These are phyloP conservation scores for Drosophila athabasca DNA, from an alignment of 1,140 invertebrate genomes.

Conservation along the genomic window DNA sequence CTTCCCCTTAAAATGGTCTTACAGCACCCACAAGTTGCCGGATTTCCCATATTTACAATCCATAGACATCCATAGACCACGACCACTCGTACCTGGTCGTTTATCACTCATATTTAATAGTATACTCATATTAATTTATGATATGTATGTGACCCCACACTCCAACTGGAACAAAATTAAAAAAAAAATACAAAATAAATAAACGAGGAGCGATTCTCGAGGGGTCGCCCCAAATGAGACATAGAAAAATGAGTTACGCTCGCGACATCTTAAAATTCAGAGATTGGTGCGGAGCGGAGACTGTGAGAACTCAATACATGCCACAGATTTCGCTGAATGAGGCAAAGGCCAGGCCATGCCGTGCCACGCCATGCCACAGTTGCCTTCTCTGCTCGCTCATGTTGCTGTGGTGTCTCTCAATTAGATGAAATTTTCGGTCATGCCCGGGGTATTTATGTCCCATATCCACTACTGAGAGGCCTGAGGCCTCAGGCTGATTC, in stretches of 20 bases:
- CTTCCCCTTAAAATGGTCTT: too few species aligned
- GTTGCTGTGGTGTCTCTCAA: constrained; percentile 66
- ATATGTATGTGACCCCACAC: constrained; percentile 61
- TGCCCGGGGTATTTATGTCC: constrained; percentile 54
- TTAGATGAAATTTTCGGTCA: constrained; percentile 69
- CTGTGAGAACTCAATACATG: constrained; percentile 52
- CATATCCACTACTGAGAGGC: constrained; percentile 6
- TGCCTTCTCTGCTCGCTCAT: constrained; percentile 17
- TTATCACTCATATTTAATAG: constrained; percentile 13
- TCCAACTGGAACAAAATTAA: constrained; percentile 19
- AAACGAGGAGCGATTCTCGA: constrained; percentile 26
- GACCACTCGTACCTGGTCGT: too few species aligned
- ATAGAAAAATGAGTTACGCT: constrained; percentile 42
- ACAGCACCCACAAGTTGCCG: too few species aligned
- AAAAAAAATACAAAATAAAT: constrained; percentile 13
- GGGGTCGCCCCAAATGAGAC: constrained; percentile 46
- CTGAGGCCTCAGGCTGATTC: too few species aligned
- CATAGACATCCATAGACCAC: too few species aligned
- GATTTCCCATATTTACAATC: too few species aligned
- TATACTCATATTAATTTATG: constrained; percentile 28
- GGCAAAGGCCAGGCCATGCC: constrained; percentile 14
- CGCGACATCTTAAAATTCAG: constrained; percentile 29
- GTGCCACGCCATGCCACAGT: background rate
- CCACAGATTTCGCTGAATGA: constrained; percentile 47
- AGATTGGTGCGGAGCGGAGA: constrained; percentile 34